These are phyloP conservation scores for Drosophila birchii DNA, from an alignment of 2,888 invertebrate species.

Conservation along the genomic window DNA sequence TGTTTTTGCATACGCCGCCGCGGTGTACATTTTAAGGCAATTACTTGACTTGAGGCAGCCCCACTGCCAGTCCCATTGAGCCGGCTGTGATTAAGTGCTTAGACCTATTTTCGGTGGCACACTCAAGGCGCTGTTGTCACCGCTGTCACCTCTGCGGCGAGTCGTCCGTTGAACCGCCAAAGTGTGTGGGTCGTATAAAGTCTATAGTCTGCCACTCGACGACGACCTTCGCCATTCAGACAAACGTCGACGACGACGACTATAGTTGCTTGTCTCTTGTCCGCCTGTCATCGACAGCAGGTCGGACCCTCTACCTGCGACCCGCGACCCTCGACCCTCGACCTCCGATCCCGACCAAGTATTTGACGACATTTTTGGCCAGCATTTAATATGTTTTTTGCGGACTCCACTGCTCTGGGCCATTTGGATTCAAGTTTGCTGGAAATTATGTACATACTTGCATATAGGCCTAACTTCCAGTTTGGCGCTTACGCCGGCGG, in stretches of 20 bases:
- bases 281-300: conserved; percentile 40
- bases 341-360: conserved; percentile 2
- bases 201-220: conserved; percentile 22
- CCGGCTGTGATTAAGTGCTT: conserved; percentile 68
- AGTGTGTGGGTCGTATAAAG: conserved; percentile 1
- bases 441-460: conserved; percentile 2
- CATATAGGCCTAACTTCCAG: background rate
- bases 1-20: conserved; percentile 54
- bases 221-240: conserved; percentile 27
- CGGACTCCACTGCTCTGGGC: background rate
- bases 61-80: conserved; percentile 7
- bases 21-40: conserved; percentile 65
- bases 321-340: background rate
- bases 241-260: conserved; percentile 11
- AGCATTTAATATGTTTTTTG: conserved; percentile 24
- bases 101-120: conserved; percentile 49
- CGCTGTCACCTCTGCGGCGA: conserved; percentile 20
- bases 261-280: conserved; percentile 13
- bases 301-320: background rate
- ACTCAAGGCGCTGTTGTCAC: conserved; percentile 29
- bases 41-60: conserved; percentile 48
- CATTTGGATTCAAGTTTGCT: conserved; percentile 25
- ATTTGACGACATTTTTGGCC: conserved; percentile 31
- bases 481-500: conserved; percentile 22
- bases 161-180: conserved; percentile 14